Evolutionary conservation across 2,113 vertebrate genomes (phyloP), one percentile per base, ranked within the genome.

Genomic region (Tursiops truncatus): DNA sequence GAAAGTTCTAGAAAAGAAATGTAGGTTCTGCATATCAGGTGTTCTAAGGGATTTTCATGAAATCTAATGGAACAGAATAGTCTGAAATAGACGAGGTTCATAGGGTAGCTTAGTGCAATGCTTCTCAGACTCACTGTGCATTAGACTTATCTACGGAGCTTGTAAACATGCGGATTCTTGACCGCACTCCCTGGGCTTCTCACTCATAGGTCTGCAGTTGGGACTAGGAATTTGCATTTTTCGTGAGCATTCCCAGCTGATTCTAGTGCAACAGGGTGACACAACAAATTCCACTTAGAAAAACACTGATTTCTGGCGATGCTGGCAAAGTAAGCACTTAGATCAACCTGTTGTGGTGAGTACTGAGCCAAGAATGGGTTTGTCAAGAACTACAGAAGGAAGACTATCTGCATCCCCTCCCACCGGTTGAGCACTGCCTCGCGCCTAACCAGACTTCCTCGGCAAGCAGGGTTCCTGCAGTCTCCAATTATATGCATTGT

Each of bases 1-100:
- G 31, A 92, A 95, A 92, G 13, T 92, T 96, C 94, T 94, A 95
- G 82, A 77, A 95, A 93, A 95, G 89, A 93, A 80, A 70, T 58
- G 21, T 92, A 94, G 17, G 13, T 76, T 90, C 21, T 33, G 6
- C 2, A 23, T 31, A n/a, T 81, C 23, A 87, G 77, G 21, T 76
- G 18, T 95, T 44, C 62, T 83, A 71, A 95, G n/a, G 44, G 58
- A 12, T 90, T 95, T 74, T 93, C 50, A 38, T 62, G 11, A 65
- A 84, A 26, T 76, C 70, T 74, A 96, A 50, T 58, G 33, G 21
- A 68, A 26, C 3, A 18, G 36, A 31, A 53, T 10, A 82, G 23
- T 38, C 21, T 85, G 56, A 90, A 92, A 62, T 23, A 87, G 47
- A 67, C 26, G 73, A 74, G 5, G 13, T 58, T 92, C 81, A 58